Evolutionary conservation across 2,113 vertebrate species (phyloP).

Genomic region (Lates calcarifer): DNA sequence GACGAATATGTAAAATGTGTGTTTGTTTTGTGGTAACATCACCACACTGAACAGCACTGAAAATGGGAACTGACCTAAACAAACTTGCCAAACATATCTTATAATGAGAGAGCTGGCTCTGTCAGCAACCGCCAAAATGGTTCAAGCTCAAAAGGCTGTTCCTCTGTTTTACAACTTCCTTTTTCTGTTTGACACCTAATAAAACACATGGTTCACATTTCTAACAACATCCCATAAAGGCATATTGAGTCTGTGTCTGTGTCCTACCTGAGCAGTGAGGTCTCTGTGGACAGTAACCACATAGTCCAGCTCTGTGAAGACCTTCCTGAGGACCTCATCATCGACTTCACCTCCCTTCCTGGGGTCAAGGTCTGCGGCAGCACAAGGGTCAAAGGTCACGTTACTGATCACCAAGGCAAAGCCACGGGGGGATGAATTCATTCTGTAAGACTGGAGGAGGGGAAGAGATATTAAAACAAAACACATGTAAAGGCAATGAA

Average conservation of each 20-base stretch:
- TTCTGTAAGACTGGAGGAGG: constrained; percentile 88
- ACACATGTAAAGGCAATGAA: not conserved
- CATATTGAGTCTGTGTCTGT: not conserved
- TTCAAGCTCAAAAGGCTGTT: constrained; percentile 1
- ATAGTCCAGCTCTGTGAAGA: constrained; percentile 92
- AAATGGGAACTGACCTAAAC: not conserved
- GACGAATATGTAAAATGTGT: not conserved
- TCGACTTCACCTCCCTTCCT: constrained; percentile 95
- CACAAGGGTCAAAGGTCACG: constrained; percentile 85
- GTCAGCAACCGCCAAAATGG: not conserved
- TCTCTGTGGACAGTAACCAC: constrained; percentile 84
- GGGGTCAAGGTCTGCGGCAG: constrained; percentile 88
- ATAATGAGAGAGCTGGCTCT: not conserved
- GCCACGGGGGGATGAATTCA: constrained; percentile 90
- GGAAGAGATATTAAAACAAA: constrained; percentile 1
- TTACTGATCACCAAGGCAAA: constrained; percentile 95
- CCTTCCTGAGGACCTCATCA: constrained; percentile 85
- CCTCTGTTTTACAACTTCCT: not conserved
- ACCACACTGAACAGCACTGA: not conserved
- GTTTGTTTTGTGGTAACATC: constrained; percentile 7
- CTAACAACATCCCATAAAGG: not conserved
- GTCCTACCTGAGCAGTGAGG: constrained; percentile 89
- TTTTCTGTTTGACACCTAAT: constrained; percentile 9
- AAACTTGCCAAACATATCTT: not conserved
- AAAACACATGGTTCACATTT: not conserved